These are phyloP conservation scores for Microtus pennsylvanicus DNA, from an alignment of 2,113 vertebrate genomes.

Conservation along the genomic window DNA sequence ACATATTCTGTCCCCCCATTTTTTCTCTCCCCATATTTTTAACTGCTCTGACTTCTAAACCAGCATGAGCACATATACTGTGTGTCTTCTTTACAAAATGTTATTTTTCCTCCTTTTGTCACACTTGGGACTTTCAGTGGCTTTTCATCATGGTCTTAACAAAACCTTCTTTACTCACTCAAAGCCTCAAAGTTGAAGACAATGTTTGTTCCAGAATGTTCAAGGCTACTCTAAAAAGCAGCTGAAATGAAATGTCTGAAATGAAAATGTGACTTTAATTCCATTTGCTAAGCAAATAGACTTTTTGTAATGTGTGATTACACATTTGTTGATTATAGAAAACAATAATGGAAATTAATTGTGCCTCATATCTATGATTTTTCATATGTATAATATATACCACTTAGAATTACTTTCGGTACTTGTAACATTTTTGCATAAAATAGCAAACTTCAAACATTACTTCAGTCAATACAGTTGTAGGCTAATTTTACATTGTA, in stretches of 20 bases:
- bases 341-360: not conserved
- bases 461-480: not conserved
- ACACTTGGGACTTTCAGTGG: not conserved
- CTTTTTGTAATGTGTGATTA: not conserved
- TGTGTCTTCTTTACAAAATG: not conserved
- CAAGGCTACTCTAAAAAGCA: not conserved
- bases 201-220: not conserved
- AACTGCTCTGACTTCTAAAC: too few species aligned
- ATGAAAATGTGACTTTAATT: not conserved
- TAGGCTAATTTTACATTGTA: not conserved
- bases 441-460: not conserved
- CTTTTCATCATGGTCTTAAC: not conserved
- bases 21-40: not conserved
- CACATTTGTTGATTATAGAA: not conserved
- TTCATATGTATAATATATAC: not conserved
- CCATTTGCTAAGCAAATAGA: not conserved
- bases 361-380: not conserved
- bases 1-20: rapidly evolving
- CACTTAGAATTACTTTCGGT: not conserved
- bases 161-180: not conserved
- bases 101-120: not conserved
- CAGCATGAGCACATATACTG: not conserved
- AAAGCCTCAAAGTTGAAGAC: not conserved
- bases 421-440: not conserved
- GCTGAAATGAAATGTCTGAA: not conserved